Evolutionary conservation across 2,113 vertebrate species (phyloP).

Genomic region (Actenoides lindsayi): DNA sequence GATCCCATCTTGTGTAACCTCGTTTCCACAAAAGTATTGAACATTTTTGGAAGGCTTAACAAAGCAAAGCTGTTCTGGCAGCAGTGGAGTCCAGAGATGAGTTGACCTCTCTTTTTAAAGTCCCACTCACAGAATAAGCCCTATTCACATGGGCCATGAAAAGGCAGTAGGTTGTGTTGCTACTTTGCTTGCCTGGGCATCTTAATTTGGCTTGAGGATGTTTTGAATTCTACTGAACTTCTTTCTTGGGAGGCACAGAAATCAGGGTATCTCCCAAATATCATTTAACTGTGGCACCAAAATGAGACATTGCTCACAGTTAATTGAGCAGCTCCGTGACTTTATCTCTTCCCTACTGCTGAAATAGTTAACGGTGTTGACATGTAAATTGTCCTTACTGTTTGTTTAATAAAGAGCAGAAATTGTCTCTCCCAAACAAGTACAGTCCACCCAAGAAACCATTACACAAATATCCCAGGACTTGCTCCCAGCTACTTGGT

Average conservation of each 20-base stretch:
- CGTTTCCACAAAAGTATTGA: background rate
- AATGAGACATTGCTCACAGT: conserved; percentile 15
- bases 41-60: background rate
- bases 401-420: conserved; percentile 20
- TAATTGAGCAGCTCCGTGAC: background rate
- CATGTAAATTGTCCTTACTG: conserved; percentile 31
- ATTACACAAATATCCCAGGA: conserved; percentile 20
- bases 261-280: background rate
- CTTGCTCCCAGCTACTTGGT: conserved; percentile 12
- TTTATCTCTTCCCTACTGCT: background rate
- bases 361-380: conserved; percentile 52
- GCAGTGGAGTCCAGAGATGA: background rate
- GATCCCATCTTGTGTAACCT: background rate
- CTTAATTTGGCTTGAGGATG: background rate
- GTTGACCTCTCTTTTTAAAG: background rate
- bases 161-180: background rate
- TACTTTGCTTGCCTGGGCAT: background rate
- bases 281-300: background rate
- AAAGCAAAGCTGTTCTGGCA: background rate
- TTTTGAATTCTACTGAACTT: background rate
- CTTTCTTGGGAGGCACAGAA: background rate
- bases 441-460: conserved; percentile 35
- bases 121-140: background rate
- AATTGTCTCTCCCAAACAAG: background rate
- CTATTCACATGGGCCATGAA: background rate